Evolutionary conservation across 2,888 invertebrate genomes (phyloP), one percentile per base, ranked within the genome.

Genomic region (Frankliniella fusca): DNA sequence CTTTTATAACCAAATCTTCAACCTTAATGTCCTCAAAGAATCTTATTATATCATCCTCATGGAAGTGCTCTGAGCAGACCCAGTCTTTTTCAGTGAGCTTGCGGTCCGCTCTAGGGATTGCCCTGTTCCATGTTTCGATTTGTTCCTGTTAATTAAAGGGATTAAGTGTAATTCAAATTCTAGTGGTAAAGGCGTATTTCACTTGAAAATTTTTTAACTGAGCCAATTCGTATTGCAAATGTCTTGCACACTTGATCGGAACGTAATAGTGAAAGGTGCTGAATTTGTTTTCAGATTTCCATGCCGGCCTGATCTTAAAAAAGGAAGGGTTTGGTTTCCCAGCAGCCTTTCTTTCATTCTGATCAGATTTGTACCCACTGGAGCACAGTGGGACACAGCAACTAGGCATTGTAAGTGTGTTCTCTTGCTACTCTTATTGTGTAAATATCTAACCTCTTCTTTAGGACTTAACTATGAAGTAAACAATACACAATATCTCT

Each of bases 281-380:
- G 11, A 65, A 20, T 11, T 65, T 20, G 11, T 65, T 20, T 11
- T 9, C 15, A 50, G 50, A 20, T 65, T 65, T 65, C 15, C 65
- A 65, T 65, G 20, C 65, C 11, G 65, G 65, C 65, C 65, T 65
- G 65, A 65, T 65, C 65, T 65, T 65, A 65, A 65, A 65, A 65
- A 65, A 65, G 7, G 65, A 65, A 20, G 65, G 65, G 20, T 65
- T 65, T 65, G 65, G 15, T 65, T 20, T 10, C 20, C 65, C 65
- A 15, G 65, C 20, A 65, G 65, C 65, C 65, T 65, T 65, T 20
- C 65, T 65, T 7, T 65, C 65, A 18, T 20, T 65, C 65, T 65
- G 65, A 20, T 65, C 65, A 15, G 65, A 15, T 11, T 20, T 65
- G 20, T 65, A 65, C 65, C 65, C 65, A 65, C 65, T 65, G 65